Base-by-base conservation (phyloP, 2,888 invertebrate genomes). In the Xylota sylvarum region DNA sequence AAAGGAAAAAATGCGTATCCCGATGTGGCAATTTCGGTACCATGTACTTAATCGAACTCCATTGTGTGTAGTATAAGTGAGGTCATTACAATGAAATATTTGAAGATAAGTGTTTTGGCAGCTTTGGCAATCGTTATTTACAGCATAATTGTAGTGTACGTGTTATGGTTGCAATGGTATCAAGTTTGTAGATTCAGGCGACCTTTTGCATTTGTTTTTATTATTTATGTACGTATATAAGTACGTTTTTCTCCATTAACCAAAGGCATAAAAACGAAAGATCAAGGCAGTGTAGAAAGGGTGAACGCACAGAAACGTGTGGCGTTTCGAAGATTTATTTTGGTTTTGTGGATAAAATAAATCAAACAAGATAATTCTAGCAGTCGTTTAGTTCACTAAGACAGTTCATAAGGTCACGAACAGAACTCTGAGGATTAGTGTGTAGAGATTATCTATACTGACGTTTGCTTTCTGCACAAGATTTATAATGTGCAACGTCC, bases 41-140 rank as follows among this genome's bases (percentile, higher is more conserved):
- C 27, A 60, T 43, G 76, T 82, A 58, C 56, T 52, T 82, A 52
- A 77, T 82, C 65, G 72, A 72, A 72, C 64, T 58, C 52, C 70
- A 27, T 58, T 65, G 70, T 82, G 40, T 72, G 58, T 65, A 27
- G 60, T 60, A 60, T 30, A 70, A 78, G 52, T 46, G 37, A 32
- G 32, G 65, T 62, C 65, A 78, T 65, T 73, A 73, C 58, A 72
- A 65, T 65, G 76, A 79, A 65, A 72, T 78, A 72, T 73, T 72
- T 27, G 43, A 60, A 37, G 78, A 78, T 83, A 78, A 77, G 46
- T 83, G 72, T 48, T 78, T 67, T 48, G 60, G 78, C 52, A 55
- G 72, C 46, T 67, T 58, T 67, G 52, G 52, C 52, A 67, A 73
- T 46, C 35, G 50, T 64, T 72, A 30, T 73, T 67, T 78, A 78